These are phyloP conservation scores for Ptychoptera albimana DNA, from an alignment of 2,888 invertebrate genomes.

Conservation along the genomic window DNA sequence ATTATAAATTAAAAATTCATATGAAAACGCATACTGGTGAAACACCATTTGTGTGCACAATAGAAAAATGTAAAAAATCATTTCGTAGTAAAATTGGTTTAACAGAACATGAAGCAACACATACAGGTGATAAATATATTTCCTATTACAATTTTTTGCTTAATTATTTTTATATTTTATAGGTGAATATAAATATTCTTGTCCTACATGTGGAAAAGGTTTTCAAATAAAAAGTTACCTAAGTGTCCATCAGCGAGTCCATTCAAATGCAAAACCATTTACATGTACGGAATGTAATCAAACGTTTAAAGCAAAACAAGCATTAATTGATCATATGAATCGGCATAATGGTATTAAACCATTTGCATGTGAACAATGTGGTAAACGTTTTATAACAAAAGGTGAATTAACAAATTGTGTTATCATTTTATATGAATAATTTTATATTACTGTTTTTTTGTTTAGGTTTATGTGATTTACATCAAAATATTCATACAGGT, in stretches of 20 bases:
- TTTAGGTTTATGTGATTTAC: neutral
- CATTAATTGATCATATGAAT: conserved; percentile 40
- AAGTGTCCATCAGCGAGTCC: conserved; percentile 42
- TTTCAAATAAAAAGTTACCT: conserved; percentile 43
- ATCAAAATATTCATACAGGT: neutral
- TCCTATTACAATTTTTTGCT: neutral
- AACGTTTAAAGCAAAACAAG: conserved; percentile 43
- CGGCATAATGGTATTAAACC: conserved; percentile 43
- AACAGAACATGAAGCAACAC: conserved; percentile 41
- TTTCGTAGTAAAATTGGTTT: conserved; percentile 43
- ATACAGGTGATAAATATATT: conserved; percentile 27
- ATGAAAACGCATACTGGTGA: conserved; percentile 44
- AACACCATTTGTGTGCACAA: conserved; percentile 38
- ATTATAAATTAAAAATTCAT: conserved; percentile 41
- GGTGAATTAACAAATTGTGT: conserved; percentile 18
- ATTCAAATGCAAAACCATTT: conserved; percentile 40
- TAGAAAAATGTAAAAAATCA: conserved; percentile 35
- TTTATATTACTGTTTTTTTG: conserved; percentile 1
- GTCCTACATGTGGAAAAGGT: conserved; percentile 42
- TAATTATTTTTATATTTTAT: conserved; percentile 6
- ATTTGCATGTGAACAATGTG: conserved; percentile 39
- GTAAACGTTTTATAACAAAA: conserved; percentile 41
- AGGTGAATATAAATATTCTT: conserved; percentile 39
- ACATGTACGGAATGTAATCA: conserved; percentile 39
- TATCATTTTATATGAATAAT: too few species aligned